Conservation (phyloP, 2,797 vertebrate genomes). For the Argya squamiceps region DNA sequence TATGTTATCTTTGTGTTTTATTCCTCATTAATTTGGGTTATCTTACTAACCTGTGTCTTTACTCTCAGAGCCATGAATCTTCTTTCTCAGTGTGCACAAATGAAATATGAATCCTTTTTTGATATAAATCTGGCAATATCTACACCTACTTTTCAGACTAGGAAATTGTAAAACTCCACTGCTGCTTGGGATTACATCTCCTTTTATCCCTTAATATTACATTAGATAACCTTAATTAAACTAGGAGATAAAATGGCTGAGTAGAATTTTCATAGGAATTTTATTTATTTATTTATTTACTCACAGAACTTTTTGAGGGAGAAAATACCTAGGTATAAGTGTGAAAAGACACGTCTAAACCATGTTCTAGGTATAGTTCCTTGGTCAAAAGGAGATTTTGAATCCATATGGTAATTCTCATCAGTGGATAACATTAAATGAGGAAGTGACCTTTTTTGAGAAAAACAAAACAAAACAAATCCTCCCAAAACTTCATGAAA, state of each 20-base stretch:
- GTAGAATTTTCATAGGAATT: neutral
- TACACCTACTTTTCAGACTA: neutral
- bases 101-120: neutral
- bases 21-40: neutral
- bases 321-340: neutral
- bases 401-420: neutral
- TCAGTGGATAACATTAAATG: neutral
- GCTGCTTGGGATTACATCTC: neutral
- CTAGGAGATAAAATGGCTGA: neutral
- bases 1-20: neutral
- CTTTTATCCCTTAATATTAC: neutral
- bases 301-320: neutral
- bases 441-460: neutral
- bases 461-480: neutral
- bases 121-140: neutral
- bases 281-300: neutral
- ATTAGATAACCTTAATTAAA: neutral
- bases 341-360: neutral
- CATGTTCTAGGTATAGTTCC: rapidly evolving
- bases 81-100: neutral
- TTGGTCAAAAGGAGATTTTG: neutral
- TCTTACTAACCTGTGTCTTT: neutral
- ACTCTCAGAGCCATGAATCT: neutral
- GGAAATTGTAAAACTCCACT: neutral
- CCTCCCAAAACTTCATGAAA: neutral